Base-by-base conservation (phyloP, 2,797 vertebrate species). In the Scolopax rusticola region DNA sequence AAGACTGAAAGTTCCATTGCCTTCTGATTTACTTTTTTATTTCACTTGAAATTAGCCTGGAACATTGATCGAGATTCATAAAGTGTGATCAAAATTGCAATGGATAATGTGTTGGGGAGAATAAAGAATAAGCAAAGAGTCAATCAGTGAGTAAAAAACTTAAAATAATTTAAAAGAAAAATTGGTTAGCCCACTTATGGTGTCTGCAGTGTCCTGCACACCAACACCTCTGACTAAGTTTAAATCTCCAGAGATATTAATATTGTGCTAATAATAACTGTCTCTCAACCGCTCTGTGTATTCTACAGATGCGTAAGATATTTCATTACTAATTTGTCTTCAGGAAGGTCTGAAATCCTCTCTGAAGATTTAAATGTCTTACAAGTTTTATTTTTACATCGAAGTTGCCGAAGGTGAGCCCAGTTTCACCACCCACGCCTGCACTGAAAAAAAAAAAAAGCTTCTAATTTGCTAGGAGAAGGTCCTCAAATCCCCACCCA, bases 301-400 rank as follows among this genome's bases (percentile, higher is more conserved):
- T 86, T 93, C 75, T 47, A 64, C 70, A 54, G 38, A 60, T 6
- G 13, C 11, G 0, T 79, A 19, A 87, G 54, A 89, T 88, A 83
- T 68, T 68, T 92, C 74, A 2, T 4, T 92, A 79, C 74, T 94
- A 75, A 95, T 95, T 93, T 91, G 81, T 92, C 82, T 93, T 33
- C 90, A 51, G 57, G 60, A 91, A 94, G 63, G 54, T 88, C 93
- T 89, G 77, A 91, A 88, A 95, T 81, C 86, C 95, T 94, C 84
- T 90, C 92, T 91, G 89, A 95, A 93, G 93, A 91, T 92, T 94
- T 64, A 64, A 94, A 67, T 53, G 84, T 97, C 96, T 97, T 89
- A 92, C 91, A 96, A 91, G 96, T 94, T 97, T 97, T 97, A 97
- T 97, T 97, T 97, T 97, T 97, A 90, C 74, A 69, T 27, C 0